Base-by-base conservation (phyloP, 2,888 invertebrate species). In the Aspidapion aeneum region DNA sequence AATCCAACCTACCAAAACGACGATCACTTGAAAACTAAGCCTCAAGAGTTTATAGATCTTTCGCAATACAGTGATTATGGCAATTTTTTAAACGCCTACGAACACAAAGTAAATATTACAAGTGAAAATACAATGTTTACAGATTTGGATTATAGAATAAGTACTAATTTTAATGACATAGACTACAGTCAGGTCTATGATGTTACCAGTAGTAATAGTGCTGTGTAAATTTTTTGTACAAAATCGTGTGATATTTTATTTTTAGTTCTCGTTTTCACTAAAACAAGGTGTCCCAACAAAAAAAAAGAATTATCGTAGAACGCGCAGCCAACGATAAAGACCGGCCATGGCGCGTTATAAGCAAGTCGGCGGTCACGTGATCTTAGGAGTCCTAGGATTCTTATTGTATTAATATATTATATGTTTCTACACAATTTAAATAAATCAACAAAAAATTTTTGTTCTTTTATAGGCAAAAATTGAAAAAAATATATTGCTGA, bases 101-200 rank as follows among this genome's bases (percentile, higher is more conserved):
- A 78, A 58, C 75, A 73, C 64, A 73, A 72, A 69, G 60, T 67
- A 16, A 56, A 50, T 51, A 55, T 72, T 52, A 70, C 69, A 20
- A 74, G 72, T 58, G 77, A 75, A 55, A 72, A 70, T 57, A 68
- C 74, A n/a, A 72, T 76, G 58, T 76, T 78, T 60, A 77, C 74
- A 60, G 80, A 80, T 52, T 70, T 79, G 1, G 80, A 80, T 70
- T 79, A 78, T 69, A 72, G 78, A 69, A 74, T 79, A 22, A 74
- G 73, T 62, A 63, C 72, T 58, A 70, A 62, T 66, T 66, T 71
- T 55, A 73, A 64, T 58, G 71, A 69, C 66, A 61, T 72, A 50
- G 73, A 74, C 66, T 73, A 72, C 66, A 70, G 70, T 18, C 72
- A 72, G 19, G 70, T 65, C 63, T 75, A 72, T 60, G 74, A 74